Evolutionary conservation across 2,888 invertebrate species (phyloP).

Genomic region (Ectropis crepuscularia): DNA sequence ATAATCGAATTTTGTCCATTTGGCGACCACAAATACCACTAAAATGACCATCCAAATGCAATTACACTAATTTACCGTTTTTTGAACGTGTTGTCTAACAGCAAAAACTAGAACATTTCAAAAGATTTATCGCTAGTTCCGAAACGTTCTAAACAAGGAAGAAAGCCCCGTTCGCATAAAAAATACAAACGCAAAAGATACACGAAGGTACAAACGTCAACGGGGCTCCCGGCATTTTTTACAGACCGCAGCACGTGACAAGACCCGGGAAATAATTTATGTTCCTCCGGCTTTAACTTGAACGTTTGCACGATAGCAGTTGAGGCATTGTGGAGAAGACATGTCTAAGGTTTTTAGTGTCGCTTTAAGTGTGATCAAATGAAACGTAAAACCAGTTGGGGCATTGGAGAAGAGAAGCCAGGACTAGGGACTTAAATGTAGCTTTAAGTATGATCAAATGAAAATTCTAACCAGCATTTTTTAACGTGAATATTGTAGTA

Average conservation of each 20-base stretch:
- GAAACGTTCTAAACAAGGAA: background rate
- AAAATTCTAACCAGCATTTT: background rate
- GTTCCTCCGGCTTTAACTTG: constrained; percentile 33
- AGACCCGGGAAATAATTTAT: constrained; percentile 41
- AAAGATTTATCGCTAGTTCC: too few relatives aligned
- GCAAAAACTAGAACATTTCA: background rate
- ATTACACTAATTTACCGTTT: too few relatives aligned
- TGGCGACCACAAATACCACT: too few relatives aligned
- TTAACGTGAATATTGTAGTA: background rate
- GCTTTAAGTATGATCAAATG: background rate
- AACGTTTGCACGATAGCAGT: constrained; percentile 15
- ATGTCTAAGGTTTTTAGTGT: too few relatives aligned
- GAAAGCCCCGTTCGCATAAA: constrained; percentile 1
- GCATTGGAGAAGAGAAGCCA: background rate
- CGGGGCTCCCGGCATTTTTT: constrained; percentile 38
- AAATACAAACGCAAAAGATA: constrained; percentile 26
- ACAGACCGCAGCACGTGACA: constrained; percentile 42
- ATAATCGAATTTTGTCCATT: too few relatives aligned
- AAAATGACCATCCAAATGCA: too few relatives aligned
- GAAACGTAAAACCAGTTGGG: too few relatives aligned
- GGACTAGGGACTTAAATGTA: background rate
- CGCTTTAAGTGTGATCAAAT: too few relatives aligned
- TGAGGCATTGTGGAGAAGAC: too few relatives aligned
- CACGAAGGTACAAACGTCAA: constrained; percentile 25
- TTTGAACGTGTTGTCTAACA: too few relatives aligned